Conservation (phyloP, 2,888 invertebrate species). For the Neocrepidodera transversa region DNA sequence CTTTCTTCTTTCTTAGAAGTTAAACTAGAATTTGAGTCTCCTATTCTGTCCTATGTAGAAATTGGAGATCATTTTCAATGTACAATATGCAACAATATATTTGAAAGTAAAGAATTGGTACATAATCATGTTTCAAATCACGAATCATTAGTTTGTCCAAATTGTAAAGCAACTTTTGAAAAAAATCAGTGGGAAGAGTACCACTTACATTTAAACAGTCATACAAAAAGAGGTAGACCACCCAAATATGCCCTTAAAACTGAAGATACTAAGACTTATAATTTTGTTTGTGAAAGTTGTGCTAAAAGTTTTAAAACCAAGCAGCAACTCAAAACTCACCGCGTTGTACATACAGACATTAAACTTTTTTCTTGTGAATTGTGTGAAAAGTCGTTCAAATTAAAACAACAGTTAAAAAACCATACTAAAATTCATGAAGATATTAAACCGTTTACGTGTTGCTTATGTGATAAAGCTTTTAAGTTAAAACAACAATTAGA, state of each 20-base stretch:
- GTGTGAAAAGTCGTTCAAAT: slow-evolving; percentile 43
- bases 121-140: background rate
- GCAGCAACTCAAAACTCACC: slow-evolving; percentile 42
- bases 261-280: slow-evolving; percentile 20
- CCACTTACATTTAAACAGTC: background rate
- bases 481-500: slow-evolving; percentile 47
- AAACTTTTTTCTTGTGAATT: slow-evolving; percentile 41
- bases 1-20: slow-evolving; percentile 15
- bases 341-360: slow-evolving; percentile 35
- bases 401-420: slow-evolving; percentile 45
- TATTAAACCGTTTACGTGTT: slow-evolving; percentile 41
- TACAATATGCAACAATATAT: slow-evolving; percentile 22
- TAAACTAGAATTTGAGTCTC: slow-evolving; percentile 9
- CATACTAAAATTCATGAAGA: slow-evolving; percentile 42
- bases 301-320: slow-evolving; percentile 42
- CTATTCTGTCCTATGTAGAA: slow-evolving; percentile 3
- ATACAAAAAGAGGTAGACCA: slow-evolving; percentile 18
- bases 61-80: slow-evolving; percentile 23
- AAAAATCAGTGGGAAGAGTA: background rate
- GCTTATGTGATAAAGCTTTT: slow-evolving; percentile 44
- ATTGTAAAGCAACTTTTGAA: background rate
- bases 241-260: slow-evolving; percentile 8
- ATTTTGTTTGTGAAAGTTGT: slow-evolving; percentile 38
- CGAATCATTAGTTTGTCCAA: background rate
- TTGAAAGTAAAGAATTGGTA: slow-evolving; percentile 16